Base-by-base conservation (phyloP, 2,797 vertebrate species). In the Chelmon rostratus region DNA sequence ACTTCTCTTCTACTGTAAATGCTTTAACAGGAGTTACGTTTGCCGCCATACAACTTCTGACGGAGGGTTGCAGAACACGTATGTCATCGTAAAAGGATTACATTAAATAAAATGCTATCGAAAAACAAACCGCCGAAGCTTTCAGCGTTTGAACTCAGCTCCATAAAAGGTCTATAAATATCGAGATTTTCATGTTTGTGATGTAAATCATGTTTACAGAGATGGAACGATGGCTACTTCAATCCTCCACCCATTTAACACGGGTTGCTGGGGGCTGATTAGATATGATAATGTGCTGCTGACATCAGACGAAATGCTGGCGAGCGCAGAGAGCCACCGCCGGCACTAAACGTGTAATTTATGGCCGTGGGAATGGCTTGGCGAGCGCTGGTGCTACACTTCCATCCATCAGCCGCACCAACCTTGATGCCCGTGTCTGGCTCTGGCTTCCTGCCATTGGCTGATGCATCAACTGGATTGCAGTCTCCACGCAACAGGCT, bases 51-150 rank as follows among this genome's bases (percentile, higher is more conserved):
- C 76, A 85, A 92, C 83, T 90, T 87, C 87, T 87, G 86, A 82
- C 47, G 70, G 90, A 89, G 85, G 82, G 86, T 90, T 85, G 81
- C 88, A 78, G 83, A 92, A 93, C 85, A 88, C 83, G 78, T 91
- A 86, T 93, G 93, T 94, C 94, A 93, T 92, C 88, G 72, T 94
- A 92, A 91, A 94, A 95, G 83, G 88, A 94, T 93, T 90, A 93
- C 93, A 90, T 94, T 91, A 92, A 96, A 95, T 96, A 95, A 95
- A 96, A 94, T 91, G 88, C 88, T 92, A 93, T 93, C 70, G 84
- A 92, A 92, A 91, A 92, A 91, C 78, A 76, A 92, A 89, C 86
- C 52, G n/a, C 78, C 18, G 44, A 78, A 81, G 85, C 90, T 91
- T 89, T 92, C 86, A 78, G 81, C 86, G 66, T 91, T 87, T 91